Conservation (phyloP, 2,797 vertebrate genomes). For the Myotis pilosus region DNA sequence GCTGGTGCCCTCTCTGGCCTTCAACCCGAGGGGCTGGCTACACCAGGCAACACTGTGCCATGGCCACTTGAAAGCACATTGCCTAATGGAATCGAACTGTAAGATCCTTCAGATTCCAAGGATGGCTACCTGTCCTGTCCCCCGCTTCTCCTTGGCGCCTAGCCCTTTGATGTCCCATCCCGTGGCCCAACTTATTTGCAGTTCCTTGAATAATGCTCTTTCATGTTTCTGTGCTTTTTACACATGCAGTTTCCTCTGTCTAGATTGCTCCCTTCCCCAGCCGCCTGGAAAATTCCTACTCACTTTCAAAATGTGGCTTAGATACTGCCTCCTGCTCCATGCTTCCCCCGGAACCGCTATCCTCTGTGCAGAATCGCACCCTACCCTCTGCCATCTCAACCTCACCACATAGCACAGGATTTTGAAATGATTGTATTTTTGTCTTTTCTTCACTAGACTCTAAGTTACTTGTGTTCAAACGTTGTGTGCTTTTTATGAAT, state of each 20-base stretch:
- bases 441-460: conserved; percentile 1
- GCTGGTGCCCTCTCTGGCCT: background rate
- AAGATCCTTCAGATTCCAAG: background rate
- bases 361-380: background rate
- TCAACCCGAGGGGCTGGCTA: background rate
- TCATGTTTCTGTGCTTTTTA: conserved; percentile 53
- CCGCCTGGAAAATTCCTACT: conserved; percentile 65
- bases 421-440: conserved; percentile 40
- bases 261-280: conserved; percentile 6
- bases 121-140: background rate
- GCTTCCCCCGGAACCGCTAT: background rate
- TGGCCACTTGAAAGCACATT: background rate
- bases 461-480: conserved; percentile 19
- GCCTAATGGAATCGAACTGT: background rate
- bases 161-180: conserved; percentile 28
- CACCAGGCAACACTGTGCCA: background rate
- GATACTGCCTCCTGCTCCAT: background rate
- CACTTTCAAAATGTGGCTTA: background rate
- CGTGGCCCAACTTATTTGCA: background rate
- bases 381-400: background rate
- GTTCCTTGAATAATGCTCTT: conserved; percentile 63
- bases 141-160: background rate
- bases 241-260: conserved; percentile 31
- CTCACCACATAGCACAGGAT: background rate
- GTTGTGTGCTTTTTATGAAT: background rate